A percentile compares a stretch with the other conserved stretches of the same genome.
phyloP scores from a whole-genome alignment of 2,888 invertebrate species.

The Zeuzera pyrina region DNA sequence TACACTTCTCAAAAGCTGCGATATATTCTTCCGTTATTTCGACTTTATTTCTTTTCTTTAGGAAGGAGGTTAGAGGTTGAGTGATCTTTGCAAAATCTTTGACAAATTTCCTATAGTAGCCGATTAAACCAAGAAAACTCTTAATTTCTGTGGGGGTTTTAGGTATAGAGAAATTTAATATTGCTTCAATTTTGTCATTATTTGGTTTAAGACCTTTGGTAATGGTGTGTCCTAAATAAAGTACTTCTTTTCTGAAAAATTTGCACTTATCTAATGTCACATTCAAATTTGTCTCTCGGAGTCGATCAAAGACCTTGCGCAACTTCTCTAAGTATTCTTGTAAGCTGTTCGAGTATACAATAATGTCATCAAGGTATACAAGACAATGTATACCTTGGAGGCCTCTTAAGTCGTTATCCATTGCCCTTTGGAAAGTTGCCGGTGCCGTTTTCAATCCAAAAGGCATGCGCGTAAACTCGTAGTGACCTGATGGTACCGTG shows the following conservation, averaged over 20 bases:
- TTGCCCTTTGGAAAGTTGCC: no score
- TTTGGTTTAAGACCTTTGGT: constrained; percentile 11
- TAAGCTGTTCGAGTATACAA: no score
- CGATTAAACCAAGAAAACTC: constrained; percentile 24
- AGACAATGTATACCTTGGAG: no score
- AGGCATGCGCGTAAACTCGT: constrained; percentile 17
- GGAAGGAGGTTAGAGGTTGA: constrained; percentile 19
- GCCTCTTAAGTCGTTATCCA: no score
- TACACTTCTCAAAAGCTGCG: constrained; percentile 13
- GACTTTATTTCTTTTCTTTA: constrained; percentile 15
- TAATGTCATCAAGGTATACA: no score
- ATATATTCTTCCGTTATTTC: constrained; percentile 11
- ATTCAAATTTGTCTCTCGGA: constrained; percentile 22
- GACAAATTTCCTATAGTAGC: constrained; percentile 30
- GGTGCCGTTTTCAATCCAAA: no score
- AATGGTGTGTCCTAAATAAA: constrained; percentile 16
- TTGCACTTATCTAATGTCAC: constrained; percentile 22
- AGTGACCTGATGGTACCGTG: constrained; percentile 12
- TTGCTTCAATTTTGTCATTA: constrained; percentile 7
- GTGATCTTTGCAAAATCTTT: constrained; percentile 17
- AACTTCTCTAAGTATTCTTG: no score
- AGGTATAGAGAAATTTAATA: constrained; percentile 11
- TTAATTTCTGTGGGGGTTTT: constrained; percentile 11
- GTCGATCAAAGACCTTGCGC: constrained; percentile 21
- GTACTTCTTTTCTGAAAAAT: constrained; percentile 18